Conservation (phyloP, 2,797 vertebrate species). For the Anabacerthia variegaticeps region DNA sequence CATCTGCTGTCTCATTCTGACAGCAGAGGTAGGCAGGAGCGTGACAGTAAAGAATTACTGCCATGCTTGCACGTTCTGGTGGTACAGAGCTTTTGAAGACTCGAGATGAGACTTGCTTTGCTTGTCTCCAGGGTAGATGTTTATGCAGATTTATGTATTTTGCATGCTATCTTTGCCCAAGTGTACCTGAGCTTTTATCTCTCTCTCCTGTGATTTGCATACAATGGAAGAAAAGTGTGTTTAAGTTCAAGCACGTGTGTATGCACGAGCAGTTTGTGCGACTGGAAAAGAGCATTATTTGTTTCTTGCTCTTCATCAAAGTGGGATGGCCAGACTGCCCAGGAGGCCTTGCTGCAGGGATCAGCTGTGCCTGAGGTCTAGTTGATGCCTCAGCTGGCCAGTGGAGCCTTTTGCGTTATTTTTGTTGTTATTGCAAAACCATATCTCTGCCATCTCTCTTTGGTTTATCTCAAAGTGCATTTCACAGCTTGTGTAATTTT, state of each 20-base stretch:
- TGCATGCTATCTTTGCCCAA: neutral
- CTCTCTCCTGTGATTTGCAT: neutral
- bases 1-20: conserved; percentile 7
- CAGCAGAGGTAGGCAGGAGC: neutral
- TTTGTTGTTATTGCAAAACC: neutral
- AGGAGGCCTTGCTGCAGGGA: neutral
- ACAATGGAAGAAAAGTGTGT: rapidly evolving
- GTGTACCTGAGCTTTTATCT: neutral
- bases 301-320: neutral
- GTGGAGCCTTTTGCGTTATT: neutral
- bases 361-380: neutral
- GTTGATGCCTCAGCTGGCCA: neutral
- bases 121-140: neutral
- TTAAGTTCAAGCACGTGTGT: rapidly evolving
- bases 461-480: neutral
- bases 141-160: neutral
- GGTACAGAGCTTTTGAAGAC: neutral
- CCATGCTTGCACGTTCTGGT: neutral
- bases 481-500: neutral
- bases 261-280: rapidly evolving
- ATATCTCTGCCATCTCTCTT: neutral
- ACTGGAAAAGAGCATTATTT: neutral
- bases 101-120: neutral
- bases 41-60: neutral
- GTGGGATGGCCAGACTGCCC: neutral